phyloP scores from a whole-genome alignment of 2,113 vertebrate species.

The Xenus cinereus region DNA sequence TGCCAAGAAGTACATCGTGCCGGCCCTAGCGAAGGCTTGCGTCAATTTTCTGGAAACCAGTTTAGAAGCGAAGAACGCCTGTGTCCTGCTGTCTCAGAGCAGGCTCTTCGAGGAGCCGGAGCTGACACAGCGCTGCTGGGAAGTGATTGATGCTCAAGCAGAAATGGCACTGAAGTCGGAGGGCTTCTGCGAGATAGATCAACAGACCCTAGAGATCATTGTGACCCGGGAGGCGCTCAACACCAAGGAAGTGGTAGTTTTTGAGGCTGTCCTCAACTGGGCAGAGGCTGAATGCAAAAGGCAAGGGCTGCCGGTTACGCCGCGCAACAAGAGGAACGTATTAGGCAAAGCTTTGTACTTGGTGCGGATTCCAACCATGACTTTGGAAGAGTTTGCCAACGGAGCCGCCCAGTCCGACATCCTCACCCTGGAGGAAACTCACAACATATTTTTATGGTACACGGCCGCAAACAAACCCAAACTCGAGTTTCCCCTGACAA shows the following conservation, averaged over 20 bases:
- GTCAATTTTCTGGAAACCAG: constrained; percentile 95
- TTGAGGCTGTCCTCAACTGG: constrained; percentile 90
- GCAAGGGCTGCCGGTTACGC: constrained; percentile 77
- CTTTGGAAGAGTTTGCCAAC: constrained; percentile 92
- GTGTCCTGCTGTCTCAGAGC: constrained; percentile 95
- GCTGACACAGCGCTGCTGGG: constrained; percentile 95
- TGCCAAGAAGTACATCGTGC: constrained; percentile 98
- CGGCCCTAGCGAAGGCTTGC: constrained; percentile 90
- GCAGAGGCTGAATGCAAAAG: constrained; percentile 90
- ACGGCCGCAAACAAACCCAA: constrained; percentile 90
- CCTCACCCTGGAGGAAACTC: constrained; percentile 95
- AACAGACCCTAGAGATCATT: constrained; percentile 90
- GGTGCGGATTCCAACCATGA: constrained; percentile 92
- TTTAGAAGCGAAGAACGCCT: constrained; percentile 93
- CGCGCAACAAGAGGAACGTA: constrained; percentile 83
- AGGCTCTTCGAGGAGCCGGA: constrained; percentile 96
- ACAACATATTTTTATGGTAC: constrained; percentile 94
- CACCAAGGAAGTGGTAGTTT: constrained; percentile 90
- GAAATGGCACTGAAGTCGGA: constrained; percentile 92
- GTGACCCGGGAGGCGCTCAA: constrained; percentile 90
- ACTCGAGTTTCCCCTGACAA: constrained; percentile 84
- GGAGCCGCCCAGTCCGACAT: constrained; percentile 92
- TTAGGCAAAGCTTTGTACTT: constrained; percentile 89
- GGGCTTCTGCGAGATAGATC: constrained; percentile 93
- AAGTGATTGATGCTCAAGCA: constrained; percentile 96